Base-by-base conservation (phyloP, 1,140 invertebrate genomes). In the Phenacoccus solenopsis region DNA sequence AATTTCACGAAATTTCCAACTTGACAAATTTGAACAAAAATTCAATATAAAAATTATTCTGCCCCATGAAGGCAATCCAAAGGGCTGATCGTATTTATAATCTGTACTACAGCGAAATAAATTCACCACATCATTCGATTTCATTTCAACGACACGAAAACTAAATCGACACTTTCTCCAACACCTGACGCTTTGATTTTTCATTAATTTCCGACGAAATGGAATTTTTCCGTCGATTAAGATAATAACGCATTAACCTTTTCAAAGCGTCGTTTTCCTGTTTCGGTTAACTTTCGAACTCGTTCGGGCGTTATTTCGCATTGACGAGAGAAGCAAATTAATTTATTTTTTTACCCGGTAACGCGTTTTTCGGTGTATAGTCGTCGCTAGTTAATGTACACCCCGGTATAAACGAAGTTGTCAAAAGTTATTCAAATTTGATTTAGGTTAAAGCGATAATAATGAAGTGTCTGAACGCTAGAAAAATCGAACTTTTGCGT, bases 401-500 rank as follows among this genome's bases (percentile, higher is more conserved):
- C 38, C 38, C 38, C 16, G 38, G 38, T n/a, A 49, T 49, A 49
- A 49, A 49, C 38, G 38, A 49, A 10, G 38, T 49, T 49, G 38
- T 49, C 38, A 49, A 49, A 49, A 49, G 38, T 49, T 49, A 49
- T 49, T 49, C 38, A 49, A 49, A 49, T 49, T 49, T 49, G 38
- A 49, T 49, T 49, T 49, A 49, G 12, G 38, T 49, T 49, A 49
- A 49, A 49, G 38, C 38, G 38, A 49, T 49, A 49, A 49, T 49
- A 49, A 49, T 49, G 38, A 49, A 49, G 38, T 49, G 38, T 49
- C 38, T 49, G n/a, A 49, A 49, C 38, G 38, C 38, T 49, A 49
- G 38, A 49, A 49, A 49, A 49, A 49, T 49, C 38, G 38, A 49
- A 49, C 38, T 49, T 49, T 49, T 49, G 38, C 38, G 38, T 49